Evolutionary conservation across 2,888 invertebrate genomes (phyloP), one percentile per base, ranked within the genome.

Genomic region (Bellardia bayeri): DNA sequence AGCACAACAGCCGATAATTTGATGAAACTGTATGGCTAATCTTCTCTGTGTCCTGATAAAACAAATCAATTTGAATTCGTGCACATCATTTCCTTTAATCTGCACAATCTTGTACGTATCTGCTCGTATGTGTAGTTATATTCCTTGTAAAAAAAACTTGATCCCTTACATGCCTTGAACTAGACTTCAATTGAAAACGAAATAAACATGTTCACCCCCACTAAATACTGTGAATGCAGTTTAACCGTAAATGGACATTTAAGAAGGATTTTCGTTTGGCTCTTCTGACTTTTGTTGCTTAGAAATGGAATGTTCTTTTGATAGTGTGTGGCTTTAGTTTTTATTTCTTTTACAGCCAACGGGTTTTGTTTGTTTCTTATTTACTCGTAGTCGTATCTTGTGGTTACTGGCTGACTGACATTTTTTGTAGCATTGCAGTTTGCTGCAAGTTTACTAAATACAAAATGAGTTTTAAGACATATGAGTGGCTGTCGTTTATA

Each of bases 361-460:
- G 9, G n/a, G 16, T 40, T 40, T 40, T 16, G 64, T 42, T 16
- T 64, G 16, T 64, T 66, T 45, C 42, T 64, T 37, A 3, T 8
- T 37, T 64, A 9, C 64, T 16, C 11, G 23, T 42, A 45, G 4
- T 66, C 6, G 11, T 3, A 66, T 23, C 45, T 66, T 66, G 45
- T 66, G 42, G 66, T 66, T 66, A 16, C 64, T 40, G n/a, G 9
- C 66, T 66, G 56, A 23, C n/a, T 42, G 42, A 5, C 23, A 45
- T 13, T 66, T 1, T 11, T 42, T 16, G 11, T 66, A 5, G 11
- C 5, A 8, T 42, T 42, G 11, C 42, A 42, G 40, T 66, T 66
- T 9, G 16, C 9, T 23, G 9, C 13, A 66, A 16, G 42, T 16
- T 66, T 23, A 16, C 16, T 42, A 23, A 42, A 45, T 23, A 45